Evolutionary conservation across 2,888 invertebrate genomes (phyloP), one percentile per base, ranked within the genome.

Genomic region (Eupithecia vulgata): DNA sequence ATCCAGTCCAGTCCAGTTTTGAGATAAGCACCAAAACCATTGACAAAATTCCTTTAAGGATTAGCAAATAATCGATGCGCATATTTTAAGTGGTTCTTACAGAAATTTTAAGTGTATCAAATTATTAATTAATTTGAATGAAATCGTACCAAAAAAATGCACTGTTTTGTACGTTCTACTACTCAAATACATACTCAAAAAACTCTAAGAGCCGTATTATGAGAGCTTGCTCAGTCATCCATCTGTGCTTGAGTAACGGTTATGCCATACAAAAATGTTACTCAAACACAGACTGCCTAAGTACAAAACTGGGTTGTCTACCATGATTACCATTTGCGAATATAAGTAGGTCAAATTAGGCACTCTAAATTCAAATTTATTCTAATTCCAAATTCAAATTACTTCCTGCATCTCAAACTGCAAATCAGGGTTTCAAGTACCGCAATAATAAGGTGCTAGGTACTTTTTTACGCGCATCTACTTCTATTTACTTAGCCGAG

Each of bases 401-500:
- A 52, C 69, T 74, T 69, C 68, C 71, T 74, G 71, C 65, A 61
- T 35, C 64, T 74, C 52, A 65, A 65, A 48, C 71, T 65, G 71
- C 74, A 57, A 71, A 74, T 74, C 74, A 74, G 42, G 64, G 67
- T 76, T 75, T 68, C 70, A 76, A 84, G 79, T 83, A 81, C 84
- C 86, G 84, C 81, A 86, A 86, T 81, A 79, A 79, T 78, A 75
- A 78, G 78, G 77, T 75, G 74, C 74, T 79, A 42, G 64, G 40
- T 40, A 82, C 83, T 80, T 88, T 87, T 86, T 87, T 83, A 86
- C 87, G 84, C 87, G 84, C 87, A 88, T 85, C 83, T 81, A 79
- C 82, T 83, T 82, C 88, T 91, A 90, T 91, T 92, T 90, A 87
- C 88, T 87, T 85, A 88, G 82, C 83, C 82, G 79, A 85, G 92